Conservation (phyloP, 2,888 invertebrate species). For the Watsonalla binaria region DNA sequence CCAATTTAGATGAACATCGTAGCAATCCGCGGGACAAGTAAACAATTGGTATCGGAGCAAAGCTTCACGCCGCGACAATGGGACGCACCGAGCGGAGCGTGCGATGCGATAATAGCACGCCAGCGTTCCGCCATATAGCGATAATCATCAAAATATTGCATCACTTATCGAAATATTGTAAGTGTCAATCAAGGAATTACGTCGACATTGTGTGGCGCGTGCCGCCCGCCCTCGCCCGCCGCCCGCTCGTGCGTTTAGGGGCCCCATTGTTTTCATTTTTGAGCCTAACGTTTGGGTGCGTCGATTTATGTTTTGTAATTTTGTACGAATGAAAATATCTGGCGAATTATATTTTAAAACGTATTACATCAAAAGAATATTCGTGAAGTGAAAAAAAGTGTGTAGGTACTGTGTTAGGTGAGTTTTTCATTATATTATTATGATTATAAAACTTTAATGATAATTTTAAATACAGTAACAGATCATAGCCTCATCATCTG, state of each 20-base stretch:
- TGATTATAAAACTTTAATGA: too few species aligned
- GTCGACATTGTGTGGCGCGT: slow-evolving; percentile 67
- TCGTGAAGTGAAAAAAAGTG: too few species aligned
- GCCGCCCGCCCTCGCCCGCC: slow-evolving; percentile 35
- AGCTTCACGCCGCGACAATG: slow-evolving; percentile 31
- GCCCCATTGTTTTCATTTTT: slow-evolving; percentile 65
- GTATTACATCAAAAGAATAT: too few species aligned
- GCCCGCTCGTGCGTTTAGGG: slow-evolving; percentile 61
- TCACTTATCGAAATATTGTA: slow-evolving; percentile 80
- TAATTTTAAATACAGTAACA: too few species aligned
- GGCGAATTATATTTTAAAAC: too few species aligned
- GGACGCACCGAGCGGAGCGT: slow-evolving; percentile 48
- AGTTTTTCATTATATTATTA: too few species aligned
- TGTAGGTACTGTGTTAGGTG: too few species aligned
- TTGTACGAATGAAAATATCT: too few species aligned
- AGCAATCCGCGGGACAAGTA: slow-evolving; percentile 7
- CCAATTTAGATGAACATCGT: background rate
- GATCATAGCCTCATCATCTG: too few species aligned
- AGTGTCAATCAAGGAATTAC: slow-evolving; percentile 80
- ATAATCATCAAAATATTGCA: slow-evolving; percentile 79
- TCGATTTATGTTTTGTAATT: background rate
- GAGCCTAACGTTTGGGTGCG: slow-evolving; percentile 31
- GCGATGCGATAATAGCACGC: slow-evolving; percentile 52
- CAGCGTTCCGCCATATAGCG: slow-evolving; percentile 41
- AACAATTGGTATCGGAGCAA: slow-evolving; percentile 30